Evolutionary conservation across 1,140 invertebrate genomes (phyloP).

Genomic region (Ladona fulva): DNA sequence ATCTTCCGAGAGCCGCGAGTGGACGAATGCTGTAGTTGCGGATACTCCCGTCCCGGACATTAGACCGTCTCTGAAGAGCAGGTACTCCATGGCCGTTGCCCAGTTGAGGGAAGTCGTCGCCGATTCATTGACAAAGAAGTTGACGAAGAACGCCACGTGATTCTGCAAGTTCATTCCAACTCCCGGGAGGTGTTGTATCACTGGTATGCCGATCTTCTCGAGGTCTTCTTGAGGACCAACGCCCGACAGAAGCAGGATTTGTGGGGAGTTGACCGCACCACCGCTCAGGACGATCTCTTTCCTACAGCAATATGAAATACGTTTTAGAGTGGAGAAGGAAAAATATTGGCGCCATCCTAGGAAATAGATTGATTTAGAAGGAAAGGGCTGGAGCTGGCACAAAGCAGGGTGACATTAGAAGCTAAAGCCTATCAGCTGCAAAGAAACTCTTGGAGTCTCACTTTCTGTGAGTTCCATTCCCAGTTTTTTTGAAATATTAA

Average conservation of each 20-base stretch:
- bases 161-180: slow-evolving; percentile 85
- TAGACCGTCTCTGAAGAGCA: slow-evolving; percentile 70
- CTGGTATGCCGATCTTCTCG: slow-evolving; percentile 45
- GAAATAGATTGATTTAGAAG: too few relatives aligned
- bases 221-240: slow-evolving; percentile 69
- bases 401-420: too few relatives aligned
- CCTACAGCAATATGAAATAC: slow-evolving; percentile 24
- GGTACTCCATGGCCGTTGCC: slow-evolving; percentile 79
- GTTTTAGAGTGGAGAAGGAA: too few relatives aligned
- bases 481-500: too few relatives aligned
- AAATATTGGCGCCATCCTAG: too few relatives aligned
- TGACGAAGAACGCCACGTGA: slow-evolving; percentile 68
- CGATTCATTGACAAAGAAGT: slow-evolving; percentile 72
- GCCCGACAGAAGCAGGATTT: slow-evolving; percentile 74
- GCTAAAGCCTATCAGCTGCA: too few relatives aligned
- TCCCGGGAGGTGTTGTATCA: slow-evolving; percentile 64
- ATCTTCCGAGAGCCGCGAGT: slow-evolving; percentile 64
- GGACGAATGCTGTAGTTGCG: slow-evolving; percentile 71
- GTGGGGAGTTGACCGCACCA: slow-evolving; percentile 69
- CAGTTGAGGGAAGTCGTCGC: slow-evolving; percentile 72
- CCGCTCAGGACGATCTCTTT: slow-evolving; percentile 58
- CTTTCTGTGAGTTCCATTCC: too few relatives aligned
- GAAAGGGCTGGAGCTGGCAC: too few relatives aligned
- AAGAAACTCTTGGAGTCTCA: too few relatives aligned
- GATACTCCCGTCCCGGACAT: slow-evolving; percentile 77